Percentiles rank a stretch among this genome's conserved stretches.
These are phyloP conservation scores for Trachelus stipa DNA, from an alignment of 2,888 invertebrate species.

Conservation along the genomic window DNA sequence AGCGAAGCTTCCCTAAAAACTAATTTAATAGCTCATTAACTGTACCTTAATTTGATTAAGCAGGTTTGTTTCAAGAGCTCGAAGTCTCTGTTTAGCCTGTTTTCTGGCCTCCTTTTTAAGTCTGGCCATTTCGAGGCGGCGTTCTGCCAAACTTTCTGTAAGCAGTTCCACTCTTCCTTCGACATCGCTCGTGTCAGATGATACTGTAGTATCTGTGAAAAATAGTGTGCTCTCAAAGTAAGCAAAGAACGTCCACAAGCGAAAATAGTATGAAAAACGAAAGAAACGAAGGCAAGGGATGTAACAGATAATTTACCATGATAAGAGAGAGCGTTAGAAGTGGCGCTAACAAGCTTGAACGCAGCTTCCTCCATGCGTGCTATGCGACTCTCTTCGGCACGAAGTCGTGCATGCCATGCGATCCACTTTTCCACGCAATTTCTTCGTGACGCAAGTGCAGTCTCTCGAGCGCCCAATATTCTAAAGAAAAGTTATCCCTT, in stretches of 20 bases:
- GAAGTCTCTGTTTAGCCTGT: slow-evolving; percentile 60
- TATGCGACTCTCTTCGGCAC: slow-evolving; percentile 61
- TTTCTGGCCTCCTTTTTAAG: slow-evolving; percentile 59
- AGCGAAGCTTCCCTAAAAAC: neutral
- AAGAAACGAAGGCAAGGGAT: neutral
- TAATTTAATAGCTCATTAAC: neutral
- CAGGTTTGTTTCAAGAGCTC: slow-evolving; percentile 60
- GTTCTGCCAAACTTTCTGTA: slow-evolving; percentile 60
- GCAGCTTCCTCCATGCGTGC: slow-evolving; percentile 64
- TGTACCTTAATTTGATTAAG: slow-evolving; percentile 61
- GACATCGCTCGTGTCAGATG: slow-evolving; percentile 63
- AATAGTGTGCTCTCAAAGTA: slow-evolving; percentile 3
- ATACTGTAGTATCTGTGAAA: slow-evolving; percentile 57
- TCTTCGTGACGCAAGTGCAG: slow-evolving; percentile 60
- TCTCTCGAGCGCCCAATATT: slow-evolving; percentile 62
- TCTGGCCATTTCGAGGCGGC: slow-evolving; percentile 60
- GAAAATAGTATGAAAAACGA: neutral
- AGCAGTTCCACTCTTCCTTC: slow-evolving; percentile 61
- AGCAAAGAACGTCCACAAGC: neutral
- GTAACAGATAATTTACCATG: slow-evolving; percentile 48
- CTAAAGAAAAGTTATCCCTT: slow-evolving; percentile 34
- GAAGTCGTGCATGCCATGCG: slow-evolving; percentile 62
- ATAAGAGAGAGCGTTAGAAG: slow-evolving; percentile 58
- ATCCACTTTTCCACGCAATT: slow-evolving; percentile 65
- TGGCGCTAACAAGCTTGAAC: slow-evolving; percentile 60